Percentiles rank a stretch among this genome's conserved stretches.
Conservation (phyloP, 2,113 vertebrate species). For the Ammodytes marinus region DNA sequence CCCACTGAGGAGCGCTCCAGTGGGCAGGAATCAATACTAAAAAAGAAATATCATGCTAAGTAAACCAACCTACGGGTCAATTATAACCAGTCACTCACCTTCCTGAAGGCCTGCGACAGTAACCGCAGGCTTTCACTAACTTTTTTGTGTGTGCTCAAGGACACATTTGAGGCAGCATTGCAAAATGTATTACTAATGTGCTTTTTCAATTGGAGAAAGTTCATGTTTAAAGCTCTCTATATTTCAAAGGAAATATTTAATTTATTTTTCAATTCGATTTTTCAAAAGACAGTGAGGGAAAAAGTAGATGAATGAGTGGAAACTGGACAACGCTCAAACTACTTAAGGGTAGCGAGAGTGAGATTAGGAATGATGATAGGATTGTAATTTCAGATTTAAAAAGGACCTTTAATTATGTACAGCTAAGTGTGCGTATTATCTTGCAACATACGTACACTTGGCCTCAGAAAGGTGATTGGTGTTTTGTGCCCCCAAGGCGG, state of each 20-base stretch:
- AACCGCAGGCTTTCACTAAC: slow-evolving; percentile 6
- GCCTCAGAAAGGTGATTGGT: neutral
- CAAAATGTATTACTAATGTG: neutral
- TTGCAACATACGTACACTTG: neutral
- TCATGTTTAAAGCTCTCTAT: neutral
- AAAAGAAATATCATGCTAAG: slow-evolving; percentile 35
- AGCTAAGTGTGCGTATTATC: too few species aligned
- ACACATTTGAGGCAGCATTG: neutral
- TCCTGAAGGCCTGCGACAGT: slow-evolving; percentile 1
- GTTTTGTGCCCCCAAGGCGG: too few species aligned
- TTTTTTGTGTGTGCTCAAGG: neutral
- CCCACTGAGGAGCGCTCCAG: slow-evolving; percentile 31
- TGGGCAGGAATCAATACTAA: slow-evolving; percentile 44
- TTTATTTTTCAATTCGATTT: neutral
- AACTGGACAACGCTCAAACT: neutral
- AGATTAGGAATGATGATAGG: neutral
- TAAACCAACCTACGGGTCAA: slow-evolving; percentile 35
- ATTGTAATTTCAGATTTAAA: neutral
- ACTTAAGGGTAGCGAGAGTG: neutral
- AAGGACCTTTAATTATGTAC: neutral
- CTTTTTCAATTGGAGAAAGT: neutral
- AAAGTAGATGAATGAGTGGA: neutral
- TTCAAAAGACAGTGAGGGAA: neutral
- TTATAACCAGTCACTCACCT: slow-evolving; percentile 18
- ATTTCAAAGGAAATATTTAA: slow-evolving; percentile 1